A percentile compares a stretch with the other conserved stretches of the same genome.
phyloP scores from a whole-genome alignment of 2,113 vertebrate genomes.

The Dromas ardeola region DNA sequence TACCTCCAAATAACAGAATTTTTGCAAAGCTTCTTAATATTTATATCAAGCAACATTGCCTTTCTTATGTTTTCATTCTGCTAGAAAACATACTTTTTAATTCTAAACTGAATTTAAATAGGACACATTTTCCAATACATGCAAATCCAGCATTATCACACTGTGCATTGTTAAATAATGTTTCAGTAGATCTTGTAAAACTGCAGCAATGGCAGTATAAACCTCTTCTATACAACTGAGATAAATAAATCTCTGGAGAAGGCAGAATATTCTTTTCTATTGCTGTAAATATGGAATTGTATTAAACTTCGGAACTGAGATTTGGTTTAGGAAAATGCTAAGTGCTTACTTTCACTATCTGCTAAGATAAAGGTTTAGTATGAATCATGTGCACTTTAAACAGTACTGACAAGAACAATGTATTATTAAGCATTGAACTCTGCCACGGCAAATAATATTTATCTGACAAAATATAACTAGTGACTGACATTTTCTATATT shows the following conservation, averaged over 20 bases:
- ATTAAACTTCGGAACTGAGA: conserved; percentile 26
- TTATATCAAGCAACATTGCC: background rate
- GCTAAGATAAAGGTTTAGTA: conserved; percentile 40
- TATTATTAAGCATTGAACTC: conserved; percentile 36
- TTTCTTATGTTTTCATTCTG: background rate
- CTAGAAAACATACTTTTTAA: background rate
- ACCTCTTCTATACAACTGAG: background rate
- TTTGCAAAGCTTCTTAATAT: background rate
- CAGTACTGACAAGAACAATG: conserved; percentile 30
- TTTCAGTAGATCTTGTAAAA: conserved; percentile 2
- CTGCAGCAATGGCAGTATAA: background rate
- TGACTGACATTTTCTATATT: conserved; percentile 33
- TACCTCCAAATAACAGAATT: background rate
- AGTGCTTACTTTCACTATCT: background rate
- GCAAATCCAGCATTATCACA: conserved; percentile 8
- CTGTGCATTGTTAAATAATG: conserved; percentile 1
- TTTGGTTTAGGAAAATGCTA: conserved; percentile 35
- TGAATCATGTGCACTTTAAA: conserved; percentile 58
- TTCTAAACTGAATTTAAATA: background rate
- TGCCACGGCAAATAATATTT: conserved; percentile 39
- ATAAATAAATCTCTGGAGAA: conserved; percentile 48
- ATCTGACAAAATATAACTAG: conserved; percentile 54
- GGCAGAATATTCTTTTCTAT: background rate
- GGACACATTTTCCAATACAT: conserved; percentile 30
- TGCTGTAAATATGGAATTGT: conserved; percentile 32